A percentile compares a stretch with the other conserved stretches of the same genome.
Conservation (phyloP, 1,140 invertebrate genomes). For the Drosophila aff. region DNA sequence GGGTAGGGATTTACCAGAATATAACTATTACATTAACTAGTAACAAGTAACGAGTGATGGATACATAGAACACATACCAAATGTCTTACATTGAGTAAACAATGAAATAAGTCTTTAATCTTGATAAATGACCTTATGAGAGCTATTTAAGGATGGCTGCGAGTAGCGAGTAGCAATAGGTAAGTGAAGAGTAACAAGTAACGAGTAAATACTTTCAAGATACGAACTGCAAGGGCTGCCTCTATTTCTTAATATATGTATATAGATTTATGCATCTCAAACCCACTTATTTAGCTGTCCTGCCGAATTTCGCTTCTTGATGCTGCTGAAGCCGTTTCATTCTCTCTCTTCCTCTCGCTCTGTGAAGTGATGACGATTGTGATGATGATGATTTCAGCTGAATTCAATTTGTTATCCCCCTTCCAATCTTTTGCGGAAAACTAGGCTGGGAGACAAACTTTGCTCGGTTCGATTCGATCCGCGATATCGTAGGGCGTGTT, state of each 20-base stretch:
- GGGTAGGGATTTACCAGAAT: too few species aligned
- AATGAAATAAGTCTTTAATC: too few species aligned
- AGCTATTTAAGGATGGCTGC: background rate
- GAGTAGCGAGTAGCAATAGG: background rate
- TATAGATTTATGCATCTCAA: background rate
- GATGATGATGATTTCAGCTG: background rate
- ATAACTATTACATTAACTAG: too few species aligned
- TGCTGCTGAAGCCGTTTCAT: conserved; percentile 6
- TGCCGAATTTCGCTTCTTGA: conserved; percentile 9
- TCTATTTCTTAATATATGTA: background rate
- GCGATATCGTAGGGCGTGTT: background rate
- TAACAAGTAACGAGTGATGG: background rate
- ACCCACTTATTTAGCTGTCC: conserved; percentile 24
- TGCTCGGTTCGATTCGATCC: conserved; percentile 18
- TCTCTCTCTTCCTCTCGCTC: background rate
- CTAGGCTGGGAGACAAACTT: background rate
- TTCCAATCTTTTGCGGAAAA: background rate
- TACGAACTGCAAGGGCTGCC: background rate
- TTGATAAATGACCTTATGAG: too few species aligned
- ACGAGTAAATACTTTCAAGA: background rate
- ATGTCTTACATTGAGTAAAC: too few species aligned
- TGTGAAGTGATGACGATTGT: background rate
- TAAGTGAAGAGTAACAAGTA: background rate
- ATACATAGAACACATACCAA: background rate
- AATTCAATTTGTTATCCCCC: conserved; percentile 9